Percentiles rank a stretch among this genome's conserved stretches.
These are phyloP conservation scores for Lasiurus cinereus DNA, from an alignment of 2,113 vertebrate species.

Conservation along the genomic window DNA sequence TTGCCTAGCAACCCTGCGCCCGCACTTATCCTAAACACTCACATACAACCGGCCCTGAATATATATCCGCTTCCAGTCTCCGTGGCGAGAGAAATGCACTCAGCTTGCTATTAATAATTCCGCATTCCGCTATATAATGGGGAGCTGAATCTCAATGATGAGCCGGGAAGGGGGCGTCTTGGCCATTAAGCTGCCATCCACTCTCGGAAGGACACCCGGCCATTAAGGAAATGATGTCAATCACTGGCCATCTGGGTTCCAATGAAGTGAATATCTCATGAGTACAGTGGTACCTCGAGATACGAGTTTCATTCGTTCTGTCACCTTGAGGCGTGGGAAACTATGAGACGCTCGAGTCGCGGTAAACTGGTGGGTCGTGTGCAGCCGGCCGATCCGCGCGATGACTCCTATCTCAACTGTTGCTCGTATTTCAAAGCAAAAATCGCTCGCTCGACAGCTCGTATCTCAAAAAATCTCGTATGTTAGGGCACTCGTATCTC, in stretches of 20 bases:
- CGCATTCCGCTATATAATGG: neutral
- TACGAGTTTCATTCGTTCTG: too few relatives aligned
- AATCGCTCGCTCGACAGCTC: too few relatives aligned
- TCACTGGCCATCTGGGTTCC: neutral
- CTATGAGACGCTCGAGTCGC: too few relatives aligned
- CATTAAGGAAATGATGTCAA: constrained; percentile 28
- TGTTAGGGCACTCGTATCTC: too few relatives aligned
- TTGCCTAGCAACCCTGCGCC: constrained; percentile 87
- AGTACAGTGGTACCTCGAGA: neutral
- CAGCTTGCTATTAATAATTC: constrained; percentile 6
- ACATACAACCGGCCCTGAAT: constrained; percentile 60
- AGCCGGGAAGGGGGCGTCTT: neutral
- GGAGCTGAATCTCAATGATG: neutral
- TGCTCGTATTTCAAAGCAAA: too few relatives aligned
- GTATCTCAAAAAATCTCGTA: too few relatives aligned
- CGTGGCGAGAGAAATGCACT: constrained; percentile 17
- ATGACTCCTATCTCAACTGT: too few relatives aligned
- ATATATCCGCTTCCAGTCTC: neutral
- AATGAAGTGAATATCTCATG: neutral
- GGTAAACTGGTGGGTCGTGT: too few relatives aligned
- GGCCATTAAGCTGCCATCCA: neutral
- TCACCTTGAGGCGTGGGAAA: too few relatives aligned
- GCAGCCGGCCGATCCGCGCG: too few relatives aligned
- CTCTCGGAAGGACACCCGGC: neutral
- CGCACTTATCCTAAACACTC: constrained; percentile 75